phyloP scores from a whole-genome alignment of 1,140 invertebrate species.

The Mamestra configurata region DNA sequence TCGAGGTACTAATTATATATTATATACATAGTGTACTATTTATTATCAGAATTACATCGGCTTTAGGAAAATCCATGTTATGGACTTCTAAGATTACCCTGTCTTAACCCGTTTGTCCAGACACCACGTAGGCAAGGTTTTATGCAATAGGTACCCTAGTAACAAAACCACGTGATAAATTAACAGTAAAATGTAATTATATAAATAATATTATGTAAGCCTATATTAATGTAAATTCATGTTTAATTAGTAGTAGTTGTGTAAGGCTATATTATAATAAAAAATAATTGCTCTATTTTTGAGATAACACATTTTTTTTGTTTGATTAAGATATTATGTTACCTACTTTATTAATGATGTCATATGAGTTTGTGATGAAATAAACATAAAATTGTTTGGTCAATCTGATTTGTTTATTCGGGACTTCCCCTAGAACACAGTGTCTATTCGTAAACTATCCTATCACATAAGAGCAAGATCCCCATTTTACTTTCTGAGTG shows the following conservation, averaged over 20 bases:
- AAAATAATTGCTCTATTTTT: slow-evolving; percentile 68
- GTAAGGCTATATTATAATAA: slow-evolving; percentile 71
- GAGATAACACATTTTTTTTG: slow-evolving; percentile 68
- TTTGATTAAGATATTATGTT: slow-evolving; percentile 65
- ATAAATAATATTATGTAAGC: slow-evolving; percentile 62
- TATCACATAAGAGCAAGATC: too few species aligned
- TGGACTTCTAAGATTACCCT: slow-evolving; percentile 34
- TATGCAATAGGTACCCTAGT: slow-evolving; percentile 60
- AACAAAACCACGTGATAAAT: slow-evolving; percentile 81
- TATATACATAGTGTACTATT: slow-evolving; percentile 36
- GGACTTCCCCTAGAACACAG: not conserved
- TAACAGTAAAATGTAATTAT: slow-evolving; percentile 68
- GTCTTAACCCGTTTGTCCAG: slow-evolving; percentile 23
- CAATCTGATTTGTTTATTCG: slow-evolving; percentile 49
- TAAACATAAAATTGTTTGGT: slow-evolving; percentile 77
- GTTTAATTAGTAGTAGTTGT: slow-evolving; percentile 63
- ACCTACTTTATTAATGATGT: slow-evolving; percentile 68
- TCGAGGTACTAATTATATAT: slow-evolving; percentile 46
- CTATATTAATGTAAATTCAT: slow-evolving; percentile 75
- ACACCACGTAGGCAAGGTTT: slow-evolving; percentile 28
- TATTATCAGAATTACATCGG: slow-evolving; percentile 47
- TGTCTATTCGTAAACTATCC: not conserved
- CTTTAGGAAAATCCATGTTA: slow-evolving; percentile 28
- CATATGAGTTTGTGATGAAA: slow-evolving; percentile 81
- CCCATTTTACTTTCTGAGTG: too few species aligned